These are phyloP conservation scores for Tachina lurida DNA, from an alignment of 2,888 invertebrate genomes.

Conservation along the genomic window DNA sequence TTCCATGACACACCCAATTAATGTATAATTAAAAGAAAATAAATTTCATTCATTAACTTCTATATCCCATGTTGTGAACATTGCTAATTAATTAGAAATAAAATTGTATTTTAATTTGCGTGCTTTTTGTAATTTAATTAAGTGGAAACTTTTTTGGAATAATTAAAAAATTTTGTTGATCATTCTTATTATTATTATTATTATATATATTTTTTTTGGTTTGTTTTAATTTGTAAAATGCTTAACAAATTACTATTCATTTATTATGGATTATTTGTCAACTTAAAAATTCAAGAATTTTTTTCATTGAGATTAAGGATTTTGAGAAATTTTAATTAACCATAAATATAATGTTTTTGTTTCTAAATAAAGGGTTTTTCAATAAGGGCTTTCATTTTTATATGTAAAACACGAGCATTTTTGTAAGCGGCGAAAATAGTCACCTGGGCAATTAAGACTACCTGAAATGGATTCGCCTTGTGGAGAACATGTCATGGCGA, in stretches of 20 bases:
- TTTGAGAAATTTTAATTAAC: not conserved
- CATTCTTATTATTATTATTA: not conserved
- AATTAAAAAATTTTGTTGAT: slow-evolving; percentile 33
- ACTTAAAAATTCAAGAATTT: not conserved
- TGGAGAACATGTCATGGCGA: no score
- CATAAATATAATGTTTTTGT: no score
- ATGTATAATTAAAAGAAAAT: no score
- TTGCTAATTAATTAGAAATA: slow-evolving; percentile 8
- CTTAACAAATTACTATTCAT: not conserved
- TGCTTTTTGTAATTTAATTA: slow-evolving; percentile 34
- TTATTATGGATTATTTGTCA: slow-evolving; percentile 18
- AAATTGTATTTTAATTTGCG: slow-evolving; percentile 40
- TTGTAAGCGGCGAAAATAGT: no score
- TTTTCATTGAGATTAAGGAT: not conserved
- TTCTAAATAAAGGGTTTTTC: no score
- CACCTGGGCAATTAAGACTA: no score
- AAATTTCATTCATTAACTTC: no score
- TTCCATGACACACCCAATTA: not conserved
- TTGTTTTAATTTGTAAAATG: slow-evolving; percentile 1
- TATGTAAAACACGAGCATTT: no score
- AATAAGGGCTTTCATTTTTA: no score
- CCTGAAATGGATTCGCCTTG: no score
- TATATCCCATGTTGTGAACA: not conserved
- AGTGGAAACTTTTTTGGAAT: slow-evolving; percentile 42
- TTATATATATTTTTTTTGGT: not conserved